phyloP scores from a whole-genome alignment of 2,888 invertebrate genomes.

The Chaetoderma sp. region DNA sequence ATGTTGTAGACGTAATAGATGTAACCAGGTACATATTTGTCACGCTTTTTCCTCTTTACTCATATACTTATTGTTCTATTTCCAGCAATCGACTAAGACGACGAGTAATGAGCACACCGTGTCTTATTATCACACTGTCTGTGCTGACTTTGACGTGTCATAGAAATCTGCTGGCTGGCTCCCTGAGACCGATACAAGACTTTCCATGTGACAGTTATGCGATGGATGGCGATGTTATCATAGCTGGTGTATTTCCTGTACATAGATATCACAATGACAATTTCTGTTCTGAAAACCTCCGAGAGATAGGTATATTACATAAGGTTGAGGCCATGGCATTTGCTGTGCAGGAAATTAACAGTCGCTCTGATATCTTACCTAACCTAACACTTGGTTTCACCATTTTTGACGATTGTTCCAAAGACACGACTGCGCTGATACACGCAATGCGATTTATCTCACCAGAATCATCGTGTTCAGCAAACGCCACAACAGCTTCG shows the following conservation, averaged over 20 bases:
- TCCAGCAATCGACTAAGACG: too few species aligned
- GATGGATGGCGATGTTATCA: conserved; percentile 37
- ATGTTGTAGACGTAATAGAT: too few species aligned
- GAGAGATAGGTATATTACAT: conserved; percentile 47
- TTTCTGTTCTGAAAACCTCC: conserved; percentile 32
- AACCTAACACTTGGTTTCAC: conserved; percentile 46
- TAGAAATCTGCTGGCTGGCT: too few species aligned
- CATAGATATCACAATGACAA: conserved; percentile 24
- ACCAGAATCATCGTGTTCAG: neutral
- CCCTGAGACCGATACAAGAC: too few species aligned
- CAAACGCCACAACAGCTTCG: neutral
- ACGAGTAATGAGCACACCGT: too few species aligned
- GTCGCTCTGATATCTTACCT: conserved; percentile 34
- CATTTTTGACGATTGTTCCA: conserved; percentile 53
- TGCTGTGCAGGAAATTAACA: conserved; percentile 48
- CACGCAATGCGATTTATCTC: conserved; percentile 47
- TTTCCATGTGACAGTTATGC: conserved; percentile 21
- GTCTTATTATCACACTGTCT: too few species aligned
- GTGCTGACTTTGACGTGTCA: too few species aligned
- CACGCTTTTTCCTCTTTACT: too few species aligned
- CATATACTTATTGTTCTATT: too few species aligned
- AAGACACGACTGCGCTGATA: conserved; percentile 46
- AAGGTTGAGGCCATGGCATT: conserved; percentile 48
- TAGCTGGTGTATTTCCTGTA: conserved; percentile 46
- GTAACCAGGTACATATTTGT: too few species aligned